Percentiles rank a stretch among this genome's conserved stretches.
Conservation (phyloP, 2,113 vertebrate species). For the Rhinolophus sinicus region DNA sequence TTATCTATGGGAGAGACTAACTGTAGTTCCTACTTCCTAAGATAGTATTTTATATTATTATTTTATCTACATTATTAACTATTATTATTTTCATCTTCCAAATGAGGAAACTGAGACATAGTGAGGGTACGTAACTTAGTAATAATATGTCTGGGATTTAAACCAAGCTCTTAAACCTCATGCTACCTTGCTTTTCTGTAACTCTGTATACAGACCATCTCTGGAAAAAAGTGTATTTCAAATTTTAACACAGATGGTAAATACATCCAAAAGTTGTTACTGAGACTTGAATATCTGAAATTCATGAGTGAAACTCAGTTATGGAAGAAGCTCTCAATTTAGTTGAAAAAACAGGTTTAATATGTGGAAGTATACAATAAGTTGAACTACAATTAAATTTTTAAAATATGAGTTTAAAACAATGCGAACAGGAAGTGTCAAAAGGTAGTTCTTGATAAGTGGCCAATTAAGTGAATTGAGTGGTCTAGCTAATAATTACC, state of each 20-base stretch:
- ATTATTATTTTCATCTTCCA: neutral
- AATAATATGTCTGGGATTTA: neutral
- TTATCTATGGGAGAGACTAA: neutral
- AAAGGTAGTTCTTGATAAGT: conserved; percentile 8
- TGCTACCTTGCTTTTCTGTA: neutral
- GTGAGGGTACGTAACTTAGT: neutral
- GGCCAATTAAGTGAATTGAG: neutral
- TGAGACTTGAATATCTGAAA: neutral
- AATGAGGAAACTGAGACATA: neutral
- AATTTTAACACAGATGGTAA: conserved; percentile 25
- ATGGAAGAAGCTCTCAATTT: neutral
- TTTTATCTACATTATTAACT: neutral
- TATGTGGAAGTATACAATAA: neutral
- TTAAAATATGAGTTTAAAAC: conserved; percentile 10
- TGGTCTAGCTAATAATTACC: neutral
- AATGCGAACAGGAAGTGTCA: neutral
- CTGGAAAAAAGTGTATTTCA: neutral
- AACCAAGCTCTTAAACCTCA: neutral
- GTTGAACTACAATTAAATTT: conserved; percentile 13
- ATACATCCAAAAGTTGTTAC: neutral
- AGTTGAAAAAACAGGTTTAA: neutral
- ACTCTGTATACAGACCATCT: neutral
- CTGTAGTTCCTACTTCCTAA: neutral
- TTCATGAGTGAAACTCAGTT: neutral
- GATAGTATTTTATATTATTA: neutral